Evolutionary conservation across 2,113 vertebrate species (phyloP).

Genomic region (Podilymbus podiceps): DNA sequence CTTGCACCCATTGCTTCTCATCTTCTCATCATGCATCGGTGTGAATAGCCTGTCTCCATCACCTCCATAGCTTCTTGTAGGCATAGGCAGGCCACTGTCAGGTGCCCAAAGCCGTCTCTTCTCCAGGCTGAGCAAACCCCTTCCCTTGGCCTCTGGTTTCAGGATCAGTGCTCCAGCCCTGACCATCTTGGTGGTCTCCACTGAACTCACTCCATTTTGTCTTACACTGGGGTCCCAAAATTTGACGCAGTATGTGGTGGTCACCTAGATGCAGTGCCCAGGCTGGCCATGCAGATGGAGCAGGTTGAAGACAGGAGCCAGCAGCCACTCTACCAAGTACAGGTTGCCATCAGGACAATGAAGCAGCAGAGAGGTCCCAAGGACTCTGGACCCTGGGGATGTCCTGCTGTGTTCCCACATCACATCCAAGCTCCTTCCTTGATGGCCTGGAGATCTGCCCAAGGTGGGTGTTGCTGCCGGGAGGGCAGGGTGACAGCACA

Average conservation of each 20-base stretch:
- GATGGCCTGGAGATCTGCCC: background rate
- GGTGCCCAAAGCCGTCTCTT: background rate
- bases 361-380: background rate
- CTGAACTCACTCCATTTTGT: background rate
- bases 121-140: background rate
- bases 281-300: background rate
- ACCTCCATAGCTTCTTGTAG: background rate
- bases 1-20: background rate
- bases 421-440: background rate
- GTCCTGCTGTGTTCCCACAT: background rate
- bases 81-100: background rate
- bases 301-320: background rate
- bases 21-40: background rate
- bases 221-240: background rate
- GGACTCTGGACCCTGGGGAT: background rate
- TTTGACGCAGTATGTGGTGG: background rate
- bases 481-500: background rate
- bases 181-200: background rate
- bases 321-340: background rate
- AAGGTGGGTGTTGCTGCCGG: background rate
- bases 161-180: background rate
- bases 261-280: background rate
- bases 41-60: background rate
- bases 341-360: background rate
- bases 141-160: background rate